Evolutionary conservation across 2,888 invertebrate species (phyloP).

Genomic region (Agonopterix alstromeriana): DNA sequence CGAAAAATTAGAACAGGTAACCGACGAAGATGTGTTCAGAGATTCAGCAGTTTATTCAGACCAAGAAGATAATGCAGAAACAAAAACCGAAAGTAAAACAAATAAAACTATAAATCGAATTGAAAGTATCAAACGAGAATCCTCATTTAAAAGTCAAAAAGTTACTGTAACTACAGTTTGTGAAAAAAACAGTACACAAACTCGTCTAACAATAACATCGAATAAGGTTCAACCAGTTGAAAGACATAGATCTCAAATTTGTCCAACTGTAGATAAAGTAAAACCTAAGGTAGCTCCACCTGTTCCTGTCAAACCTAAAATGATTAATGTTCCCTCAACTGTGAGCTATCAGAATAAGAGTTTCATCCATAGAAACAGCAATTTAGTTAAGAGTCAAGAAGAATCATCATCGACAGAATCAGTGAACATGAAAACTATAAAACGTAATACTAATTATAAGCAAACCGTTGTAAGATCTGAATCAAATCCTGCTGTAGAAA

Average conservation of each 20-base stretch:
- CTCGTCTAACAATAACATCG: conserved; percentile 29
- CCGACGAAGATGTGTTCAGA: conserved; percentile 82
- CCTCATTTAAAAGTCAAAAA: conserved; percentile 45
- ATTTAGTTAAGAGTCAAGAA: conserved; percentile 30
- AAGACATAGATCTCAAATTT: conserved; percentile 21
- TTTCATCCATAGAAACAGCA: conserved; percentile 18
- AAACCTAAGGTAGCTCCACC: conserved; percentile 79
- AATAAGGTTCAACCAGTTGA: conserved; percentile 23
- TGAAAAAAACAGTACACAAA: conserved; percentile 35
- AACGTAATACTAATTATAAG: conserved; percentile 41
- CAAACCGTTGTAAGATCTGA: conserved; percentile 35
- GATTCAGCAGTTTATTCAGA: conserved; percentile 92
- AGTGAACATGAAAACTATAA: conserved; percentile 43
- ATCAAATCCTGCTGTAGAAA: conserved; percentile 34
- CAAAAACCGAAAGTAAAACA: conserved; percentile 24
- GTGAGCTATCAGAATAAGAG: conserved; percentile 27
- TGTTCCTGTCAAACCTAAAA: conserved; percentile 79
- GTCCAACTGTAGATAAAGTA: conserved; percentile 18
- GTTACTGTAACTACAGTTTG: conserved; percentile 30
- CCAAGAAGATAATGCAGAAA: conserved; percentile 74
- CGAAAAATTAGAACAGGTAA: conserved; percentile 83
- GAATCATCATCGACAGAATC: conserved; percentile 44
- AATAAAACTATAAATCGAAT: conserved; percentile 41
- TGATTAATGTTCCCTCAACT: conserved; percentile 37
- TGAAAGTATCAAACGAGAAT: conserved; percentile 45